Evolutionary conservation across 2,113 vertebrate genomes (phyloP).

Genomic region (Heloderma charlesbogerti): DNA sequence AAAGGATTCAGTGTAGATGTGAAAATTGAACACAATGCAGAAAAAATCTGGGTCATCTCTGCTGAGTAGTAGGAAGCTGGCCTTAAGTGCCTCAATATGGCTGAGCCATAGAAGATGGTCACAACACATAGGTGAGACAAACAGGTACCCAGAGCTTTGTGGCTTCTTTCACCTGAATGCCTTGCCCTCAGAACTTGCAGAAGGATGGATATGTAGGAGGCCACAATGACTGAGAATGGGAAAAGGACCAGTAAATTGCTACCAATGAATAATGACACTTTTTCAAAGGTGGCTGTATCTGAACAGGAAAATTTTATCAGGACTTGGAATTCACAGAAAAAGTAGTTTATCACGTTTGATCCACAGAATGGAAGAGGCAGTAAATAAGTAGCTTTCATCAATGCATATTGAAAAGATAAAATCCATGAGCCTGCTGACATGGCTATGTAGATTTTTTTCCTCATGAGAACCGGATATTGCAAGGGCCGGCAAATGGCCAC

Average conservation of each 20-base stretch:
- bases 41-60: background rate
- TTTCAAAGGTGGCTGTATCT: constrained; percentile 33
- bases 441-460: constrained; percentile 24
- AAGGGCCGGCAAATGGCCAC: background rate
- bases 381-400: constrained; percentile 34
- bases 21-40: background rate
- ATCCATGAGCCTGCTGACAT: constrained; percentile 44
- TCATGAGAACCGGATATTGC: constrained; percentile 46
- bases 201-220: constrained; percentile 48
- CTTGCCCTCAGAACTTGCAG: constrained; percentile 47
- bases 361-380: constrained; percentile 42
- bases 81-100: constrained; percentile 46
- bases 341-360: constrained; percentile 11
- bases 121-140: constrained; percentile 62
- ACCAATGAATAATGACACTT: constrained; percentile 22
- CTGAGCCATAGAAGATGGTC: constrained; percentile 58
- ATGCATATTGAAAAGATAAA: constrained; percentile 47
- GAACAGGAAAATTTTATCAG: constrained; percentile 44
- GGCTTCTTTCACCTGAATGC: constrained; percentile 44
- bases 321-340: constrained; percentile 37
- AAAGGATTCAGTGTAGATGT: background rate
- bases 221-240: constrained; percentile 42
- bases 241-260: constrained; percentile 35
- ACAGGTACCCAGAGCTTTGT: constrained; percentile 57
- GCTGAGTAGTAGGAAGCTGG: constrained; percentile 36